Percentiles rank a stretch among this genome's conserved stretches.
These are phyloP conservation scores for Tetragonisca angustula DNA, from an alignment of 2,888 invertebrate genomes.

Conservation along the genomic window DNA sequence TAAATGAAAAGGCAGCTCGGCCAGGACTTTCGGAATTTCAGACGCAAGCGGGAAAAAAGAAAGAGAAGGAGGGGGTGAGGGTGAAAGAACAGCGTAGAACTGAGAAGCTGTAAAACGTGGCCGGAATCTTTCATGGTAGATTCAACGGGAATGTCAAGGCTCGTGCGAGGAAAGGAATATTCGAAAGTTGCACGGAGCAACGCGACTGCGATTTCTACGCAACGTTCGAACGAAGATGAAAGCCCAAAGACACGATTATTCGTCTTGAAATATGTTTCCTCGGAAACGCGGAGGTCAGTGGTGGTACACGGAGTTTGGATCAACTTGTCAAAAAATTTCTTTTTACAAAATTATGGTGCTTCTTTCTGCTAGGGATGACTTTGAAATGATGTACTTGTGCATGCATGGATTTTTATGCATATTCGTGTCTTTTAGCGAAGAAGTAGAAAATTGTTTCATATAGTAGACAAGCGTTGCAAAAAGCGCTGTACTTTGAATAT, in stretches of 20 bases:
- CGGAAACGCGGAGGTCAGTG: not conserved
- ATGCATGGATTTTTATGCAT: too few relatives aligned
- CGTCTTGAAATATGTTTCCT: not conserved
- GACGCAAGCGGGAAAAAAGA: slow-evolving; percentile 19
- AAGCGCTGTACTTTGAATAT: too few relatives aligned
- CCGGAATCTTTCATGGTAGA: slow-evolving; percentile 48
- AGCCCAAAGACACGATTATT: not conserved
- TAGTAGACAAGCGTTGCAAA: too few relatives aligned
- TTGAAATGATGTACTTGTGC: too few relatives aligned
- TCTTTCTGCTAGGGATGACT: too few relatives aligned
- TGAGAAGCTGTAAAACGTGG: slow-evolving; percentile 66
- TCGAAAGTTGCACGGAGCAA: slow-evolving; percentile 45
- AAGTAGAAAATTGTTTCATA: too few relatives aligned
- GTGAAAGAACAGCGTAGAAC: slow-evolving; percentile 54
- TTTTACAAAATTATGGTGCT: too few relatives aligned
- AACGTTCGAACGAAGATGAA: not conserved
- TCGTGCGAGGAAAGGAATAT: slow-evolving; percentile 36
- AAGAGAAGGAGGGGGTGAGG: not conserved
- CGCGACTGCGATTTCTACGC: too few relatives aligned
- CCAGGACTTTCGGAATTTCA: slow-evolving; percentile 57
- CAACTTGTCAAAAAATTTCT: too few relatives aligned
- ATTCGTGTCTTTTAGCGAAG: too few relatives aligned
- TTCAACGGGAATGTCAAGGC: not conserved
- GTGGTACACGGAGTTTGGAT: not conserved
- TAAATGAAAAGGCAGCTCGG: slow-evolving; percentile 51